phyloP scores from a whole-genome alignment of 2,888 invertebrate genomes.

The Periphyllus acericola region DNA sequence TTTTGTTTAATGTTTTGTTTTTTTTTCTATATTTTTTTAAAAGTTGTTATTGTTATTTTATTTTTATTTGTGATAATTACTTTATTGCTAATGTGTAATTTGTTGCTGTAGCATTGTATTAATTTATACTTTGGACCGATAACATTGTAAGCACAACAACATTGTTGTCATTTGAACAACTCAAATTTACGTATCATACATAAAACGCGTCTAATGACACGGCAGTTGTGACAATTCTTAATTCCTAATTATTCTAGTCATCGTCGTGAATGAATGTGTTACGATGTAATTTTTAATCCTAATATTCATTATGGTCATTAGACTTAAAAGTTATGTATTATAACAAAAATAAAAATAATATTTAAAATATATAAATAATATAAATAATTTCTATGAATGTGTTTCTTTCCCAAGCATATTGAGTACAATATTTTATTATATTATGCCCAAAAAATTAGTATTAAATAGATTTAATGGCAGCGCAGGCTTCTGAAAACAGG shows the following conservation, averaged over 20 bases:
- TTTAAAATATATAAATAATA: constrained; percentile 31
- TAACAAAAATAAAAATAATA: constrained; percentile 42
- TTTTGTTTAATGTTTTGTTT: constrained; percentile 29
- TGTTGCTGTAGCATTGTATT: constrained; percentile 55
- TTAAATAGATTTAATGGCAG: too few relatives aligned
- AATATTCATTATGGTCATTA: constrained; percentile 59
- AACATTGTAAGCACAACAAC: constrained; percentile 43
- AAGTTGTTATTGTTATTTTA: constrained; percentile 56
- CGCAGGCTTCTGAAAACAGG: too few relatives aligned
- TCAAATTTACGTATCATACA: constrained; percentile 44
- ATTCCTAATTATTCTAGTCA: constrained; percentile 62
- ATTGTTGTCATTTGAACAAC: constrained; percentile 47
- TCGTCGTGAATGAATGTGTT: constrained; percentile 52
- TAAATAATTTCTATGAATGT: constrained; percentile 6
- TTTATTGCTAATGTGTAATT: constrained; percentile 45
- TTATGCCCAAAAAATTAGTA: too few relatives aligned
- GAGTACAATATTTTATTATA: too few relatives aligned
- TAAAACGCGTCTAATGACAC: constrained; percentile 23
- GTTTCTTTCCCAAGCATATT: neutral
- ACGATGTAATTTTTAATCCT: constrained; percentile 58
- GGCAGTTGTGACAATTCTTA: constrained; percentile 53
- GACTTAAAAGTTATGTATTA: constrained; percentile 56
- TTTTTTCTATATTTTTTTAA: constrained; percentile 41
- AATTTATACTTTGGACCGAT: constrained; percentile 42
- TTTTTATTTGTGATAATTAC: constrained; percentile 56